phyloP scores from a whole-genome alignment of 2,113 vertebrate genomes.

The Indri indri region DNA sequence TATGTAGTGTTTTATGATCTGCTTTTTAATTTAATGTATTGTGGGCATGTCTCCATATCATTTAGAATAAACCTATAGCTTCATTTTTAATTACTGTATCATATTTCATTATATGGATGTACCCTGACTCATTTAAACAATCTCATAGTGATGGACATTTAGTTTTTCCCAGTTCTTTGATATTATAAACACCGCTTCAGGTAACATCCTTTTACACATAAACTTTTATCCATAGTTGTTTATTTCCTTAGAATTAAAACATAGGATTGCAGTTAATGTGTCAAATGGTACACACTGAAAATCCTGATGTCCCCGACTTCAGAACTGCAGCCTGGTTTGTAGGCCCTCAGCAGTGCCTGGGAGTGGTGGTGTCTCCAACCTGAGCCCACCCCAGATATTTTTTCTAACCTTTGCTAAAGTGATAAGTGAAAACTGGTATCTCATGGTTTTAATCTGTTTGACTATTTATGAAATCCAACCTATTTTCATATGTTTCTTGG shows the following conservation, averaged over 20 bases:
- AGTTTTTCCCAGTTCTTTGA: background rate
- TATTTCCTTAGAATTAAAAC: background rate
- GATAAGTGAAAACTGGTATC: background rate
- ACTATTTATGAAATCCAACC: background rate
- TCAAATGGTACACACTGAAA: background rate
- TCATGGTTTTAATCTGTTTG: background rate
- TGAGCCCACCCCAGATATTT: background rate
- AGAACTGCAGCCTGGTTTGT: no score
- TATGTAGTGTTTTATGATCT: background rate
- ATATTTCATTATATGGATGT: background rate
- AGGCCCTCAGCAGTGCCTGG: accelerated
- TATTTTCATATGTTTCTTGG: background rate
- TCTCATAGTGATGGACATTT: background rate
- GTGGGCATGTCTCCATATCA: background rate
- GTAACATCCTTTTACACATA: background rate
- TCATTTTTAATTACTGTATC: background rate
- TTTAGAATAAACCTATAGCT: background rate
- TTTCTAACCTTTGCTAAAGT: background rate
- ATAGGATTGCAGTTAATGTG: background rate
- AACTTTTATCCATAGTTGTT: background rate
- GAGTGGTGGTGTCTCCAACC: background rate
- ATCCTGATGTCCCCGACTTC: background rate
- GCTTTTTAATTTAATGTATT: background rate
- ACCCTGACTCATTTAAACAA: background rate
- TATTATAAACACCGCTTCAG: background rate